These are phyloP conservation scores for Aurelia sp. DNA, from an alignment of 30 jellyfish, hydroid and myxozoan species.

Conservation along the genomic window DNA sequence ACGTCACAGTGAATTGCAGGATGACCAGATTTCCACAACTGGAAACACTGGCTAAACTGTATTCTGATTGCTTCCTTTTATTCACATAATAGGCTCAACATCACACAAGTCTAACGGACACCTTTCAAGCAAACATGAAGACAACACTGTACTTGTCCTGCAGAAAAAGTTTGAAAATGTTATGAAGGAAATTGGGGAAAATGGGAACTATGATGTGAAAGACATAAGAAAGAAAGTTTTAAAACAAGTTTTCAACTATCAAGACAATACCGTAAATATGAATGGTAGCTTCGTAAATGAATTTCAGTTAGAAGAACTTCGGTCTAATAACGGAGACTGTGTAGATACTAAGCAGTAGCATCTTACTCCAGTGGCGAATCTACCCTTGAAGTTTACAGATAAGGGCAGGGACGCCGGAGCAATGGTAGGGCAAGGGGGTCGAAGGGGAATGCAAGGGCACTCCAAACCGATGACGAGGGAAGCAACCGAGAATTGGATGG, in stretches of 20 bases:
- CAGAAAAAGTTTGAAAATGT: constrained; percentile 21
- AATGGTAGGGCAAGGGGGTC: too few relatives aligned
- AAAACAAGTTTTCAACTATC: constrained; percentile 13
- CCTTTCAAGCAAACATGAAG: not conserved
- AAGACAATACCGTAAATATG: not conserved
- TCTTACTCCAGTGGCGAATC: not conserved
- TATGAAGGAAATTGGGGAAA: constrained; percentile 40
- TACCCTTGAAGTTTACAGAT: too few relatives aligned
- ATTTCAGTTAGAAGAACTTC: constrained; percentile 23
- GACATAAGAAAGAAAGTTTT: constrained; percentile 19
- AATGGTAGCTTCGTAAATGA: constrained; percentile 8
- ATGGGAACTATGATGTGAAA: constrained; percentile 12
- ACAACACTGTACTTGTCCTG: not conserved
- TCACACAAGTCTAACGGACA: not conserved
- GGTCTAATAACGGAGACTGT: not conserved
- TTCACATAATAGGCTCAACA: not conserved
- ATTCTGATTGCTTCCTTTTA: too few relatives aligned
- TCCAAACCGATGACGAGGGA: too few relatives aligned
- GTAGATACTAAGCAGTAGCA: not conserved
- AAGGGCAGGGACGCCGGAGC: too few relatives aligned
- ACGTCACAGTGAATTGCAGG: too few relatives aligned
- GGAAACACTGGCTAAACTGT: too few relatives aligned
- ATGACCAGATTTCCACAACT: too few relatives aligned
- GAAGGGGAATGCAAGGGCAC: too few relatives aligned
- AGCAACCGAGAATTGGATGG: too few relatives aligned